These are phyloP conservation scores for Pseudococcus jackbeardsleyi DNA, from an alignment of 2,888 invertebrate species.

Conservation along the genomic window DNA sequence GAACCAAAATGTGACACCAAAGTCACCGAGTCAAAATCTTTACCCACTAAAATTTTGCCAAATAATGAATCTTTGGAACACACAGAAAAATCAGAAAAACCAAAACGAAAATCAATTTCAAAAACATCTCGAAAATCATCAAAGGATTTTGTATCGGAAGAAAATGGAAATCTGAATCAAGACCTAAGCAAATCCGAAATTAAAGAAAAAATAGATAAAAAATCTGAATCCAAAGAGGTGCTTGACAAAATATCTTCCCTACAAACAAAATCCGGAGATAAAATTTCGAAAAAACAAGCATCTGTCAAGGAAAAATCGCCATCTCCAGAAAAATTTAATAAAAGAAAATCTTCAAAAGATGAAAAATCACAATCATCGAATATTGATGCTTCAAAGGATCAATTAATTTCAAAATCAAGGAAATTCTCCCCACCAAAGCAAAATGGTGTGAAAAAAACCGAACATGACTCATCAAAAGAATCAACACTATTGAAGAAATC, in stretches of 20 bases:
- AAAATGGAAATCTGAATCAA: not conserved
- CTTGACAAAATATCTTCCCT: not conserved
- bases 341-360: not conserved
- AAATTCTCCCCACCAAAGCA: not conserved
- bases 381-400: not conserved
- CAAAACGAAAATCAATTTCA: not conserved
- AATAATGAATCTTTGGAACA: constrained; percentile 67
- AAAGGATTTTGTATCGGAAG: not conserved
- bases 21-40: constrained; percentile 70
- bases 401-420: not conserved
- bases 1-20: constrained; percentile 69
- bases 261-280: not conserved
- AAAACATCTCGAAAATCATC: not conserved
- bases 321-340: not conserved
- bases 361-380: not conserved
- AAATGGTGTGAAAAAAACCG: not conserved
- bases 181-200: not conserved
- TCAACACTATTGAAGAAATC: not conserved
- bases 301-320: not conserved
- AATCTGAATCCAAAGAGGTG: not conserved
- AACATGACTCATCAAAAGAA: not conserved
- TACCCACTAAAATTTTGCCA: constrained; percentile 35
- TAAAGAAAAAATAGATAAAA: not conserved
- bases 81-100: not conserved
- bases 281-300: not conserved